A percentile compares a stretch with the other conserved stretches of the same genome.
phyloP scores from a whole-genome alignment of 2,797 vertebrate species.

The Protonibea diacanthus region DNA sequence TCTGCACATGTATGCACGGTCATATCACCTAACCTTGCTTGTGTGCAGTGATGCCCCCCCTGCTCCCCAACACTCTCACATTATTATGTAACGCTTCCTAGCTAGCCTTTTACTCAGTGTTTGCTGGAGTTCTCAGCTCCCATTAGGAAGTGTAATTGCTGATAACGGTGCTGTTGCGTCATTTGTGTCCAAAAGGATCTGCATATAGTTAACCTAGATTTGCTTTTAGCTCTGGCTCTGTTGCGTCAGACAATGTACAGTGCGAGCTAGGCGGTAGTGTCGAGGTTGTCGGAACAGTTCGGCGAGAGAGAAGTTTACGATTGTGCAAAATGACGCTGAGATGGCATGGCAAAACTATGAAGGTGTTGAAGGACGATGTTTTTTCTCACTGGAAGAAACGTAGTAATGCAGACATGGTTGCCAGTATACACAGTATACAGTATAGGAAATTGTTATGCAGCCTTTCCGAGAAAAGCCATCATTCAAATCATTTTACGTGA shows the following conservation, averaged over 20 bases:
- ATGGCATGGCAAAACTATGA: not conserved
- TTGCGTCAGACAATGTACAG: too few species aligned
- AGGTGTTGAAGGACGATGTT: not conserved
- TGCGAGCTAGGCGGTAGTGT: too few species aligned
- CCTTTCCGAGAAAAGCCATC: too few species aligned
- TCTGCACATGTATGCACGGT: not conserved
- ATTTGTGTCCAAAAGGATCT: not conserved
- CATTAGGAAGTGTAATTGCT: not conserved
- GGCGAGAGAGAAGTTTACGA: too few species aligned
- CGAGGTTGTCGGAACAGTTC: too few species aligned
- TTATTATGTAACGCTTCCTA: not conserved
- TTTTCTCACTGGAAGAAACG: not conserved
- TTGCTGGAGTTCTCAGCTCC: not conserved
- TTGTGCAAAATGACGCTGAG: not conserved
- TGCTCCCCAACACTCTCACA: not conserved
- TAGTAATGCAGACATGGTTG: too few species aligned
- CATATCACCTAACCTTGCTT: not conserved
- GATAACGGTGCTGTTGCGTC: not conserved
- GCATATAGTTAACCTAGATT: not conserved
- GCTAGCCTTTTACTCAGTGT: not conserved
- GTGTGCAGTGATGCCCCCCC: not conserved
- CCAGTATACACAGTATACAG: too few species aligned
- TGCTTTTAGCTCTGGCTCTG: not conserved
- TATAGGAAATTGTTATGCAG: too few species aligned
- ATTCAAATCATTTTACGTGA: too few species aligned